Evolutionary conservation across 2,113 vertebrate species (phyloP), one percentile per base, ranked within the genome.

Genomic region (Pyrgilauda ruficollis): DNA sequence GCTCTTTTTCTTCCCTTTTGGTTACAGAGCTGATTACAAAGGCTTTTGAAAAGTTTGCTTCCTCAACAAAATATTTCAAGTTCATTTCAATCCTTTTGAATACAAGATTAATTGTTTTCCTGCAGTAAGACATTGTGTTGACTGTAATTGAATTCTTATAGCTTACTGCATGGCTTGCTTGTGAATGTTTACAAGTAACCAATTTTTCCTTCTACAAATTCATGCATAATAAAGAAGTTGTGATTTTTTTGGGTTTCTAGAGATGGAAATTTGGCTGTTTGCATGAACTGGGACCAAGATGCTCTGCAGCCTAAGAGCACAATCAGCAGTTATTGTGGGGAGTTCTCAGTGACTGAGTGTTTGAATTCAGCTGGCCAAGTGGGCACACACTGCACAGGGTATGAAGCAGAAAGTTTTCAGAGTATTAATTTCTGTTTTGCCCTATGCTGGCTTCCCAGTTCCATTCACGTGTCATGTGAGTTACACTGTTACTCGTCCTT

Each of bases 11-110:
- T 13, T 11, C 22, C 8, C 74, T 73, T 70, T 56, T 39, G 63
- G 19, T 83, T 80, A 89, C 28, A 55, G 85, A 93, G 35, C 35
- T 95, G 85, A 96, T 93, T 96, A 76, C 56, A 93, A 83, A 83
- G 13, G 46, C 43, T 97, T 90, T 87, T 93, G 82, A 90, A 91
- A 89, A 84, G n/a, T 30, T 92, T 44, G 6, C 39, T 79, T 94
- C 53, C 69, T 91, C 68, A 76, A 56, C 24, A 81, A 91, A 90
- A 76, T 58, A 61, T 89, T 90, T 93, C 46, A 90, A 58, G 61
- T 81, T 90, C 47, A 52, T 49, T 82, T 64, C 59, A 93, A 86
- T 97, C 2, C 59, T 91, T 67, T 61, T 90, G 72, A 94, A 92
- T 63, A 22, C 20, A 79, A 72, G 84, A 64, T 84, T 90, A 91